A percentile compares a stretch with the other conserved stretches of the same genome.
Conservation (phyloP, 2,888 invertebrate species). For the Molanna angustata region DNA sequence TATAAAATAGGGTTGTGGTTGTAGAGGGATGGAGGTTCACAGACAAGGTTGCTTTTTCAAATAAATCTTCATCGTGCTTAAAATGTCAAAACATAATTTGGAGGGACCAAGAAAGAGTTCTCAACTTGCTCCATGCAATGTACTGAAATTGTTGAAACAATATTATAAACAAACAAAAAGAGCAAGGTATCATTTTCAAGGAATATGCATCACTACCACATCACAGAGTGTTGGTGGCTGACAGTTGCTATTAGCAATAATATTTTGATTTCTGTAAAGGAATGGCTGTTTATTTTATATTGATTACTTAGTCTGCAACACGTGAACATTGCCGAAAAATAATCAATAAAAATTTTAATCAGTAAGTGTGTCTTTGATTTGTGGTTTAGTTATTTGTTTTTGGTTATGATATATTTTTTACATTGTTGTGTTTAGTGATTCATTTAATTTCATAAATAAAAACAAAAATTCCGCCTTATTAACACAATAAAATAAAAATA, state of each 20-base stretch:
- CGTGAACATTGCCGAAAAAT: background rate
- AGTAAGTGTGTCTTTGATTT: conserved; percentile 34
- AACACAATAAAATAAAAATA: background rate
- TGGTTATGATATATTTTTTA: conserved; percentile 32
- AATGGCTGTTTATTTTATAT: conserved; percentile 29
- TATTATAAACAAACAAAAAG: no score
- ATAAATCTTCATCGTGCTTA: no score
- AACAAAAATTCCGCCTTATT: conserved; percentile 20
- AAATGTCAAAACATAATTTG: no score
- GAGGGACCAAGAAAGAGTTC: no score
- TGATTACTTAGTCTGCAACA: conserved; percentile 6
- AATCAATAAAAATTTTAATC: conserved; percentile 21
- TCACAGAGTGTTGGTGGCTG: conserved; percentile 13
- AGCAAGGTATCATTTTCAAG: no score
- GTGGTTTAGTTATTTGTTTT: conserved; percentile 32
- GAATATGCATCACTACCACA: conserved; percentile 18
- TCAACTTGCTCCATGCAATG: no score
- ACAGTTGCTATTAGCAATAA: conserved; percentile 1
- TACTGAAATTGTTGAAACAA: no score
- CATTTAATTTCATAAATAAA: conserved; percentile 17
- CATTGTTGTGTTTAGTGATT: conserved; percentile 31
- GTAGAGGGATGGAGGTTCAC: no score
- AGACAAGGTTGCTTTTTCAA: no score
- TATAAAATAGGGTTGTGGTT: no score
- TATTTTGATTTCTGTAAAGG: conserved; percentile 16